These are phyloP conservation scores for Trichopoda pennipes DNA, from an alignment of 2,888 invertebrate genomes.

Conservation along the genomic window DNA sequence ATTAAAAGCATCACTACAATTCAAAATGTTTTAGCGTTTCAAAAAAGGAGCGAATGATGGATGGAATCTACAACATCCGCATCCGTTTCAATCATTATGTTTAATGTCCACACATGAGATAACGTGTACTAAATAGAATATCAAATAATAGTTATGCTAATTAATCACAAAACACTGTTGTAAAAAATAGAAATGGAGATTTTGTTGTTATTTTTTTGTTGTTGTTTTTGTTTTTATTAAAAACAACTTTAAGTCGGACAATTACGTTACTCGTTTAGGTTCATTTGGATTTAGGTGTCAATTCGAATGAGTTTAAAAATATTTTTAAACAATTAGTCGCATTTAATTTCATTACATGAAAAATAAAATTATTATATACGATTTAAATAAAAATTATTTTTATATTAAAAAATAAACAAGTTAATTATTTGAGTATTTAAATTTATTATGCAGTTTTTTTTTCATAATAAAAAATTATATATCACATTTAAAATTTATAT, in stretches of 20 bases:
- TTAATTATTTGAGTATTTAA: too few relatives aligned
- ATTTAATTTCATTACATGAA: too few relatives aligned
- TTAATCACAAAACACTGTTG: constrained; percentile 19
- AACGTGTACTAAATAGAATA: neutral
- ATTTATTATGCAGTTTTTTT: too few relatives aligned
- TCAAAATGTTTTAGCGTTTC: constrained; percentile 3
- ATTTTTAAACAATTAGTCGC: neutral
- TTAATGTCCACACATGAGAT: neutral
- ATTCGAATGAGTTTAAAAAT: neutral
- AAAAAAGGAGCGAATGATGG: neutral
- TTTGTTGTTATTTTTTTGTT: too few relatives aligned
- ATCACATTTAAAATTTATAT: too few relatives aligned
- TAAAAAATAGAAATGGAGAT: neutral
- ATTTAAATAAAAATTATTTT: too few relatives aligned
- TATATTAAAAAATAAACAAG: too few relatives aligned
- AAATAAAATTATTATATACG: too few relatives aligned
- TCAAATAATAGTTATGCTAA: constrained; percentile 24
- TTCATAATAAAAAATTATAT: too few relatives aligned
- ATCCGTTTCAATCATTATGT: constrained; percentile 54
- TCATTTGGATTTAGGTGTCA: constrained; percentile 3
- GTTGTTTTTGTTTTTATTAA: neutral
- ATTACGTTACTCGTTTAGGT: neutral
- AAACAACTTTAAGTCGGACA: neutral
- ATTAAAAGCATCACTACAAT: constrained; percentile 9
- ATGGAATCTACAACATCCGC: constrained; percentile 35